Evolutionary conservation across 2,797 vertebrate genomes (phyloP).

Genomic region (Falco columbarius): DNA sequence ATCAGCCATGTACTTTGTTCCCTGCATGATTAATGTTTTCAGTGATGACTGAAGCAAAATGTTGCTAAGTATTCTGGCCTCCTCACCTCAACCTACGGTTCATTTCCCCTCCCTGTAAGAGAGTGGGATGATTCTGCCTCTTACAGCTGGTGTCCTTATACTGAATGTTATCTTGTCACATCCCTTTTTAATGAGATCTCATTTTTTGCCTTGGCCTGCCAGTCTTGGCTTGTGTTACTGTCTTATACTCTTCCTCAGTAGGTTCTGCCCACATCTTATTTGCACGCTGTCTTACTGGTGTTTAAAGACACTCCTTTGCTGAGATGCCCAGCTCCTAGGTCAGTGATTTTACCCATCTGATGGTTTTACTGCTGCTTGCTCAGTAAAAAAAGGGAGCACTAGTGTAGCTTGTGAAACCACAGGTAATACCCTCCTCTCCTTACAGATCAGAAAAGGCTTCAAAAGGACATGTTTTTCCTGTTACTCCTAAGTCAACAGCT

Average conservation of each 20-base stretch:
- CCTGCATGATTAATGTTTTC: not conserved
- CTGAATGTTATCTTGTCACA: not conserved
- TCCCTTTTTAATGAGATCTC: not conserved
- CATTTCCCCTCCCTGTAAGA: not conserved
- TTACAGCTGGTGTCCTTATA: not conserved
- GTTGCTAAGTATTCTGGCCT: not conserved
- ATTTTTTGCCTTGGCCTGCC: not conserved
- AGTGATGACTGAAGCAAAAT: not conserved
- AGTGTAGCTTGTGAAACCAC: not conserved
- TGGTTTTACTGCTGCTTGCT: not conserved
- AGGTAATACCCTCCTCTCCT: not conserved
- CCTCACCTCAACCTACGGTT: not conserved
- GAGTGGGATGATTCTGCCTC: not conserved
- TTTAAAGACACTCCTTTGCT: not conserved
- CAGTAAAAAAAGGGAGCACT: not conserved
- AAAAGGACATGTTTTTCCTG: not conserved
- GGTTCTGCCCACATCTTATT: not conserved
- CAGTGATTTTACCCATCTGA: not conserved
- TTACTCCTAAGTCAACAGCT: not conserved
- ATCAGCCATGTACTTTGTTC: not conserved
- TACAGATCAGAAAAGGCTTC: not conserved
- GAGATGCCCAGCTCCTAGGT: not conserved
- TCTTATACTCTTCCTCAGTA: not conserved
- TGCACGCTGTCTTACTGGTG: not conserved
- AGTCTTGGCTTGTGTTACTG: not conserved